Conservation (phyloP, 2,113 vertebrate species). For the Coregonus clupeaformis region DNA sequence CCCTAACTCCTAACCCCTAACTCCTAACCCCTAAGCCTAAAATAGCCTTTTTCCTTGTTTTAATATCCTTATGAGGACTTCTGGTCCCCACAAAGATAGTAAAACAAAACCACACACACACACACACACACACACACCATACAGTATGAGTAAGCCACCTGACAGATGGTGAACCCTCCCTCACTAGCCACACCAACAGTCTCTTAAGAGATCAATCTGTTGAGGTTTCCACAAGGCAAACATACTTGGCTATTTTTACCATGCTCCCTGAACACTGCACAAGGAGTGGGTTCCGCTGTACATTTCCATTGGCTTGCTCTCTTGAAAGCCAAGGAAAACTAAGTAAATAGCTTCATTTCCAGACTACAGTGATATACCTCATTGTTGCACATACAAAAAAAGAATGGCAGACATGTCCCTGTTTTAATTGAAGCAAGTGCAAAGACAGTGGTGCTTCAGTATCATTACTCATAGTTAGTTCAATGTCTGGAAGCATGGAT, state of each 20-base stretch:
- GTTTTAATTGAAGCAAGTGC: too few relatives aligned
- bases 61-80: too few relatives aligned
- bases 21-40: too few relatives aligned
- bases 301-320: neutral
- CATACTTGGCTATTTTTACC: constrained; percentile 49
- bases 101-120: neutral
- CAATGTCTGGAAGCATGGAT: neutral
- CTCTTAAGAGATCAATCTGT: constrained; percentile 58
- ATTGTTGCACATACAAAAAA: too few relatives aligned
- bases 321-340: neutral
- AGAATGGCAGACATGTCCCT: too few relatives aligned
- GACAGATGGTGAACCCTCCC: constrained; percentile 69
- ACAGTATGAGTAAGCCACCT: constrained; percentile 41
- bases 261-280: constrained; percentile 22
- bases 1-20: too few relatives aligned
- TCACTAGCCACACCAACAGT: constrained; percentile 62
- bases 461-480: too few relatives aligned
- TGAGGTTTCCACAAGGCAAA: constrained; percentile 54
- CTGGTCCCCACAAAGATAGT: too few relatives aligned
- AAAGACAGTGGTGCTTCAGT: too few relatives aligned
- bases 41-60: too few relatives aligned
- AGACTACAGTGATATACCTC: neutral
- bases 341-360: neutral
- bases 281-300: neutral
- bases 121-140: constrained; percentile 18